Evolutionary conservation across 2,113 vertebrate species (phyloP).

Genomic region (Daphoenositta chrysoptera): DNA sequence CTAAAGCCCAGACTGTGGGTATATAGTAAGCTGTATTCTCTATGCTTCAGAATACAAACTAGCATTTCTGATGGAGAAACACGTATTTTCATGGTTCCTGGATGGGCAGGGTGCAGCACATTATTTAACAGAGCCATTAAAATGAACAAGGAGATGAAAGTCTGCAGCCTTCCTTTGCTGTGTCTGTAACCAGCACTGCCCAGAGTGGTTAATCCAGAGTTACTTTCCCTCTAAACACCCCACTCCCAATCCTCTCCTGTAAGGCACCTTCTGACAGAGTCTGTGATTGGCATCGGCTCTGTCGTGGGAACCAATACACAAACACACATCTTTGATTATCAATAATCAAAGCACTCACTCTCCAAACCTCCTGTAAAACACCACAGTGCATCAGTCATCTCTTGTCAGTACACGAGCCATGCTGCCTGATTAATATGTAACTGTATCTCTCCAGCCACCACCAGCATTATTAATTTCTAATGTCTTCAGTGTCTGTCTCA

Average conservation of each 20-base stretch:
- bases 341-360: not conserved
- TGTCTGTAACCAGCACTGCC: not conserved
- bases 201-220: not conserved
- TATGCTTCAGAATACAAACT: not conserved
- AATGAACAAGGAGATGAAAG: not conserved
- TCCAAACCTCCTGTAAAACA: not conserved
- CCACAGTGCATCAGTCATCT: too few relatives aligned
- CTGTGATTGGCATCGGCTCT: not conserved
- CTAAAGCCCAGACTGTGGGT: not conserved
- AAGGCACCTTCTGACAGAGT: not conserved
- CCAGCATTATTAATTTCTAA: not conserved
- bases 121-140: not conserved
- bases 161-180: not conserved
- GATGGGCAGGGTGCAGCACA: not conserved
- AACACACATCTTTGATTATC: not conserved
- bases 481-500: not conserved
- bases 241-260: accelerated
- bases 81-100: not conserved
- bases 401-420: not conserved
- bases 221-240: not conserved
- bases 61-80: not conserved
- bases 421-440: not conserved
- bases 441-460: not conserved
- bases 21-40: not conserved
- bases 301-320: not conserved